These are phyloP conservation scores for Nannobrachium achirus DNA, from an alignment of 2,113 vertebrate species.

Conservation along the genomic window DNA sequence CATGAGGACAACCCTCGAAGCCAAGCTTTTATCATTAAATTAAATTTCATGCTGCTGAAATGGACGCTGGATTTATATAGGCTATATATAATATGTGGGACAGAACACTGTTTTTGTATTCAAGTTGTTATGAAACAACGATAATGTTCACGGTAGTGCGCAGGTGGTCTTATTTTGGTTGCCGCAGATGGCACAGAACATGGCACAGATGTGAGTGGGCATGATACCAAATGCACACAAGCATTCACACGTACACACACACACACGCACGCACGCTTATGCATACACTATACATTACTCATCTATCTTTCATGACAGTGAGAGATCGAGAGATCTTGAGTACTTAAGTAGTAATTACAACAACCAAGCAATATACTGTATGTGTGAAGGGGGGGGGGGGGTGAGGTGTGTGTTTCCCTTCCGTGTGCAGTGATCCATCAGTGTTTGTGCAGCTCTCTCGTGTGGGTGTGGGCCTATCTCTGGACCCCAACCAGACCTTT, in stretches of 20 bases:
- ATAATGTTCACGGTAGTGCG: no score
- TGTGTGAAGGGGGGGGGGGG: slow-evolving; percentile 7
- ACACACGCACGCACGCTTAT: slow-evolving; percentile 10
- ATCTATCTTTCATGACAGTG: slow-evolving; percentile 19
- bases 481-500: slow-evolving; percentile 61
- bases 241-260: no score
- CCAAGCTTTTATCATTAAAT: no score
- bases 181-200: slow-evolving; percentile 54
- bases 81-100: no score
- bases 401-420: slow-evolving; percentile 43
- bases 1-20: no score
- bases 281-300: slow-evolving; percentile 53
- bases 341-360: slow-evolving; percentile 23
- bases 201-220: slow-evolving; percentile 25
- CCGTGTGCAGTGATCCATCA: slow-evolving; percentile 4
- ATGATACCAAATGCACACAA: no score
- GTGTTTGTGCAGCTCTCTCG: slow-evolving; percentile 45
- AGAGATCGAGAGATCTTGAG: neutral
- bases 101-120: no score
- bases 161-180: slow-evolving; percentile 48
- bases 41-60: no score
- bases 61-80: no score
- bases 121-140: no score
- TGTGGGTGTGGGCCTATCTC: slow-evolving; percentile 44
- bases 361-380: neutral